Percentiles rank a stretch among this genome's conserved stretches.
phyloP scores from a whole-genome alignment of 2,113 vertebrate genomes.

The Spilogale gracilis region DNA sequence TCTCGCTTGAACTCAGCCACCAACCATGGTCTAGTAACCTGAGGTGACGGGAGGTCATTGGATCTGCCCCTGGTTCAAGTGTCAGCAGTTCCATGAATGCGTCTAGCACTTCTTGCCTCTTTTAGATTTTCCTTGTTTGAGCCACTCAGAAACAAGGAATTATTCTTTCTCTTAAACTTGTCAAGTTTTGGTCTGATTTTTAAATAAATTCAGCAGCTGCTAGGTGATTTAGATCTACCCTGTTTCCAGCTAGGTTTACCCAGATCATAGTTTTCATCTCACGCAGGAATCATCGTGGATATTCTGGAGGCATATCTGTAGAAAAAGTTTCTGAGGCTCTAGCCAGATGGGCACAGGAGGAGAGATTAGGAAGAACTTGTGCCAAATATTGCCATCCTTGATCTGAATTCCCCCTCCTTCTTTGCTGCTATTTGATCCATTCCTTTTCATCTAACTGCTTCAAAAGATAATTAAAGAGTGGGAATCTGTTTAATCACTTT shows the following conservation, averaged over 20 bases:
- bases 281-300: neutral
- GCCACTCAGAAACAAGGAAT: neutral
- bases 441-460: constrained; percentile 51
- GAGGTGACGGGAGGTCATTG: neutral
- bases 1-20: neutral
- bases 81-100: neutral
- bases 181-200: neutral
- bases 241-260: neutral
- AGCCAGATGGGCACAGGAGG: neutral
- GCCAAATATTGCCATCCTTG: neutral
- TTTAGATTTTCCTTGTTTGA: neutral
- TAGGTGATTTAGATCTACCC: neutral
- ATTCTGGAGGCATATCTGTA: neutral
- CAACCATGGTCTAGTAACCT: neutral
- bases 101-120: neutral
- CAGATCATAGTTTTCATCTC: neutral
- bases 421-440: constrained; percentile 36
- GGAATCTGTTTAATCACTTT: constrained; percentile 31
- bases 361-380: neutral
- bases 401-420: neutral
- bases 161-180: constrained; percentile 7
- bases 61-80: neutral
- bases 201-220: neutral
- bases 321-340: neutral
- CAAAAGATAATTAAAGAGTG: constrained; percentile 58